Conservation (phyloP, 2,797 vertebrate genomes). For the Micropoecilia bifurca region DNA sequence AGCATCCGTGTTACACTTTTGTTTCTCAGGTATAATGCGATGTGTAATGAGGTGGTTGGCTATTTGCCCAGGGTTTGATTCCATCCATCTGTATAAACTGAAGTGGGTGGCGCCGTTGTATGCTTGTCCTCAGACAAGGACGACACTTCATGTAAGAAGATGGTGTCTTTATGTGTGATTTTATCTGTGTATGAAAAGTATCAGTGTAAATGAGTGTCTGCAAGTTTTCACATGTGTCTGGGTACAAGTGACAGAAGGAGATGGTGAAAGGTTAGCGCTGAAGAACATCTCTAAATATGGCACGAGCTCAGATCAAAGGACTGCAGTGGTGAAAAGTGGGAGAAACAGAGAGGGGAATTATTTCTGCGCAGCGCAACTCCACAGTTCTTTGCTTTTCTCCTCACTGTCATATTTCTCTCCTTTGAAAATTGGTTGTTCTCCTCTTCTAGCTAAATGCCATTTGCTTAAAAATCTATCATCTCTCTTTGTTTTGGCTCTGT, state of each 20-base stretch:
- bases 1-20: constrained; percentile 30
- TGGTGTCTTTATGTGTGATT: constrained; percentile 21
- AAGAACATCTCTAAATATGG: constrained; percentile 64
- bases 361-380: constrained; percentile 37
- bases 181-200: constrained; percentile 22
- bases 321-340: constrained; percentile 38
- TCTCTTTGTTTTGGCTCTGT: background rate
- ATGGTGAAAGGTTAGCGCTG: constrained; percentile 55
- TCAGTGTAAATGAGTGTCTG: constrained; percentile 13
- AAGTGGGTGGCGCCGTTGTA: constrained; percentile 46
- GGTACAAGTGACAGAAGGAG: constrained; percentile 14
- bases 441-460: constrained; percentile 7
- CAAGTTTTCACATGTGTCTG: constrained; percentile 12
- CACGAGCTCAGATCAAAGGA: constrained; percentile 66
- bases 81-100: constrained; percentile 28
- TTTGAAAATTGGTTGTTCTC: constrained; percentile 34
- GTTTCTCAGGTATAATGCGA: constrained; percentile 38
- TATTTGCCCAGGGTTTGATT: constrained; percentile 22
- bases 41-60: constrained; percentile 25
- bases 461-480: constrained; percentile 25
- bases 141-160: background rate
- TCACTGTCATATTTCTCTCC: constrained; percentile 18
- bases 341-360: constrained; percentile 26
- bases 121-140: constrained; percentile 26
- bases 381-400: constrained; percentile 23